Percentiles rank a stretch among this genome's conserved stretches.
phyloP scores from a whole-genome alignment of 64 coral and sea anemone genomes.

The Pocillopora damicornis region DNA sequence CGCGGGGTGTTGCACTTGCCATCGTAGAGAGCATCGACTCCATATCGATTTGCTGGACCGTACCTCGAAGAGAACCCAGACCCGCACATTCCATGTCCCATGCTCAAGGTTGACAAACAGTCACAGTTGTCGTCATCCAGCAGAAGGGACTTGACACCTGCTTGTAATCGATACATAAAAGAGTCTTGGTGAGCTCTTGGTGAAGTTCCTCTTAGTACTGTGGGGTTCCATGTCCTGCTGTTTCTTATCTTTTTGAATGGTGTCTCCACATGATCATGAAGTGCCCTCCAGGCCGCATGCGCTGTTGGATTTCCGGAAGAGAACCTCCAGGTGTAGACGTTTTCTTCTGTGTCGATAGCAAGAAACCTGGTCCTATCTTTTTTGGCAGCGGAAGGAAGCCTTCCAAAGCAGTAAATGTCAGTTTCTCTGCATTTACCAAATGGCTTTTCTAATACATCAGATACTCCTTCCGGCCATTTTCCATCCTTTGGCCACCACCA shows the following conservation, averaged over 20 bases:
- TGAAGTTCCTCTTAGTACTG: constrained; percentile 9
- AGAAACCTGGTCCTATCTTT: constrained; percentile 52
- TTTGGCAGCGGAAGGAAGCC: constrained; percentile 36
- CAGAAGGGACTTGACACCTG: constrained; percentile 42
- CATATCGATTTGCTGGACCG: constrained; percentile 3
- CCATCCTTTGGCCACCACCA: constrained; percentile 46
- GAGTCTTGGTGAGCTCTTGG: constrained; percentile 40
- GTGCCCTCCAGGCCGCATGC: neutral
- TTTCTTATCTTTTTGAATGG: neutral
- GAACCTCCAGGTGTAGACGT: constrained; percentile 37
- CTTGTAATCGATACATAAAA: constrained; percentile 53
- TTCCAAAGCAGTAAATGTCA: constrained; percentile 43
- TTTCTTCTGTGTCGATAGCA: constrained; percentile 33
- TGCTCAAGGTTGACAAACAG: constrained; percentile 40
- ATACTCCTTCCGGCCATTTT: constrained; percentile 5
- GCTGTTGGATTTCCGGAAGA: neutral
- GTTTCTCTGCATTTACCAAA: constrained; percentile 35
- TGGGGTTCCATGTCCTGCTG: neutral
- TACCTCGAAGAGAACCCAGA: constrained; percentile 13
- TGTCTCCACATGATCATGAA: neutral
- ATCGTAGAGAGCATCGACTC: constrained; percentile 36
- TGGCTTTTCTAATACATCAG: constrained; percentile 15
- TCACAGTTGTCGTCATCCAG: constrained; percentile 58
- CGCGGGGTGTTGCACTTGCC: constrained; percentile 12
- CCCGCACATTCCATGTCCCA: neutral